These are phyloP conservation scores for Polylopha cassiicola DNA, from an alignment of 2,888 invertebrate genomes.

Conservation along the genomic window DNA sequence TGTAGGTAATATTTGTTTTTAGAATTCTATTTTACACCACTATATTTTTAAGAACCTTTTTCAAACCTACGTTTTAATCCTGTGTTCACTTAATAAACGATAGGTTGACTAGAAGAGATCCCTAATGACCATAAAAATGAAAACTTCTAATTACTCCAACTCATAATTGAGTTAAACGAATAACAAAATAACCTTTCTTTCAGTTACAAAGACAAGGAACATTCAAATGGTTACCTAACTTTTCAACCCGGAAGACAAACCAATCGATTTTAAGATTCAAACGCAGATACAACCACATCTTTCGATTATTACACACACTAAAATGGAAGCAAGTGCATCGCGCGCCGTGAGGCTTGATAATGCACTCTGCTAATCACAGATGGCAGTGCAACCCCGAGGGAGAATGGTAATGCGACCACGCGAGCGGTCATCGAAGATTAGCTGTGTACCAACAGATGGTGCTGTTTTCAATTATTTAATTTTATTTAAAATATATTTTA, in stretches of 20 bases:
- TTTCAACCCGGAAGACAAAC: neutral
- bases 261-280: neutral
- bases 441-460: slow-evolving; percentile 51
- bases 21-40: too few relatives aligned
- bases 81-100: too few relatives aligned
- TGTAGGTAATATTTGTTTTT: too few relatives aligned
- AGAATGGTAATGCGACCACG: slow-evolving; percentile 21
- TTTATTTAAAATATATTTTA: neutral
- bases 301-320: slow-evolving; percentile 31
- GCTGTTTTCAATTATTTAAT: slow-evolving; percentile 29
- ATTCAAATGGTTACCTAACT: too few relatives aligned
- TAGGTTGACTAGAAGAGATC: too few relatives aligned
- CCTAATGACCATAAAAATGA: too few relatives aligned
- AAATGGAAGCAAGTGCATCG: slow-evolving; percentile 10
- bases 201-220: too few relatives aligned
- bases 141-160: too few relatives aligned
- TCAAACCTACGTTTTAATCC: too few relatives aligned
- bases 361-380: slow-evolving; percentile 56
- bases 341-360: slow-evolving; percentile 31
- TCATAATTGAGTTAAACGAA: too few relatives aligned
- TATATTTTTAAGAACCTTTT: too few relatives aligned
- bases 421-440: slow-evolving; percentile 38
- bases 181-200: too few relatives aligned
- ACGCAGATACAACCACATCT: slow-evolving; percentile 36
- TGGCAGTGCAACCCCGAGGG: slow-evolving; percentile 46